Percentiles rank a stretch among this genome's conserved stretches.
phyloP scores from a whole-genome alignment of 2,797 vertebrate species.

The Coilia nasus region DNA sequence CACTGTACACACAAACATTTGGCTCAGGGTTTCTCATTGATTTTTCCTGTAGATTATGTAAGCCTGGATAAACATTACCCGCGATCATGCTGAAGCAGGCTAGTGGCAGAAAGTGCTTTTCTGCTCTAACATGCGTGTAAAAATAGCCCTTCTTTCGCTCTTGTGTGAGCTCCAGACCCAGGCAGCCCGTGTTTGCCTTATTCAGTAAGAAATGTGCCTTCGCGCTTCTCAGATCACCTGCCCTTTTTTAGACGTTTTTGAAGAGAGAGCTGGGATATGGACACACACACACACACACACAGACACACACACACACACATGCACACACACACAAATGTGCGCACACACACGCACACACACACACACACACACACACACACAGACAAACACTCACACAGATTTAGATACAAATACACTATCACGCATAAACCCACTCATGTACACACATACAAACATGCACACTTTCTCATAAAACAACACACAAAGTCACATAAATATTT shows the following conservation, averaged over 20 bases:
- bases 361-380: slow-evolving; percentile 20
- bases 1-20: not conserved
- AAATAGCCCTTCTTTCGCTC: slow-evolving; percentile 40
- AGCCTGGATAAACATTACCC: slow-evolving; percentile 43
- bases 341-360: slow-evolving; percentile 13
- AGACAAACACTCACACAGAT: not conserved
- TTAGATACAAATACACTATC: no score
- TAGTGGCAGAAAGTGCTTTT: slow-evolving; percentile 21
- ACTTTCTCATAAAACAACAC: not conserved
- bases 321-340: not conserved
- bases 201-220: slow-evolving; percentile 40
- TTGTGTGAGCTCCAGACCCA: slow-evolving; percentile 10
- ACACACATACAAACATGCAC: not conserved
- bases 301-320: slow-evolving; percentile 3
- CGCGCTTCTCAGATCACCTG: slow-evolving; percentile 32
- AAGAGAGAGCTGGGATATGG: slow-evolving; percentile 28
- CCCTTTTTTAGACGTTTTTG: slow-evolving; percentile 5
- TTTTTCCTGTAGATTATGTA: slow-evolving; percentile 32
- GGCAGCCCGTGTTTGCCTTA: slow-evolving; percentile 41
- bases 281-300: not conserved
- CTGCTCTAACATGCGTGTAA: slow-evolving; percentile 29
- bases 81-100: not conserved
- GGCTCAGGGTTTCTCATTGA: slow-evolving; percentile 24
- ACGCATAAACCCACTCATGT: not conserved
- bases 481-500: slow-evolving; percentile 14